phyloP scores from a whole-genome alignment of 2,113 vertebrate species.

The Amblyopsis rosae region DNA sequence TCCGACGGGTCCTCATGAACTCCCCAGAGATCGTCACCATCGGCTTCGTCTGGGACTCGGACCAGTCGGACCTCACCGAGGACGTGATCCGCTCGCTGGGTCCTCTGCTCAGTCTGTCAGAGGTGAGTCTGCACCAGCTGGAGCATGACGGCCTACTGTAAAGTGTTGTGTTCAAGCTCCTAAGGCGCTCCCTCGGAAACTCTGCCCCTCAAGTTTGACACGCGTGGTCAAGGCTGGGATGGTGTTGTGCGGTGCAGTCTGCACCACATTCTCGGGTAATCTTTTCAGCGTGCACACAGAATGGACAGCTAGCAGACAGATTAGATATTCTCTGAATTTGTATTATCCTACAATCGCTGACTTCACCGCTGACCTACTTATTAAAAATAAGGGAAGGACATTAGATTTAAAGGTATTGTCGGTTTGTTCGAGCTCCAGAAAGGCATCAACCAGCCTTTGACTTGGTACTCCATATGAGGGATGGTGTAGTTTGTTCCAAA shows the following conservation, averaged over 20 bases:
- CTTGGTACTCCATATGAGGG: constrained; percentile 6
- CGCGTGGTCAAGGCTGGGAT: no score
- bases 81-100: constrained; percentile 89
- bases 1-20: constrained; percentile 96
- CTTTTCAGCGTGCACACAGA: no score
- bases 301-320: no score
- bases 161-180: no score
- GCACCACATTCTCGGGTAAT: no score
- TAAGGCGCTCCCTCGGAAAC: no score
- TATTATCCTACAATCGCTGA: no score
- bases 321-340: no score
- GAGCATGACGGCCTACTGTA: no score
- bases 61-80: constrained; percentile 91
- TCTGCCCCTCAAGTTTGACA: no score
- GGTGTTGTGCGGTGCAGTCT: no score
- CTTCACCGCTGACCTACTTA: not conserved
- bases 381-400: not conserved
- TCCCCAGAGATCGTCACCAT: constrained; percentile 96
- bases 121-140: constrained; percentile 64
- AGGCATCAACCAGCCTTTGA: not conserved
- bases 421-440: not conserved
- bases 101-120: constrained; percentile 86
- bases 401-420: not conserved
- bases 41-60: constrained; percentile 94
- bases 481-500: constrained; percentile 45